These are phyloP conservation scores for Zoroaster sp. DNA, from an alignment of 53 echinoderm and acorn worm genomes.

Conservation along the genomic window DNA sequence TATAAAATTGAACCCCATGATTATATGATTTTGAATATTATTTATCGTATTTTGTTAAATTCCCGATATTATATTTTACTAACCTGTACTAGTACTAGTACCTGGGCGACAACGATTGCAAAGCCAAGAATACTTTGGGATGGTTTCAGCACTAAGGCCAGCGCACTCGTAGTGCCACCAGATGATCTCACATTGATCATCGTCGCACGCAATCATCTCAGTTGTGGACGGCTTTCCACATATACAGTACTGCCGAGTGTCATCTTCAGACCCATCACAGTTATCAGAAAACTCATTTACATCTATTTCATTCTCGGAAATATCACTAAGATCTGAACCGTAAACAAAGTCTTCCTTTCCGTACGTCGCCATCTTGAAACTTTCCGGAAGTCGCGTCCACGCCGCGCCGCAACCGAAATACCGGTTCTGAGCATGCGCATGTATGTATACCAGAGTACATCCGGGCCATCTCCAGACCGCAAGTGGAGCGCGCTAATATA, in stretches of 20 bases:
- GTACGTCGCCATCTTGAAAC: slow-evolving; percentile 20
- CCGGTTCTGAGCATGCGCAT: too few species aligned
- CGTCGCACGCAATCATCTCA: slow-evolving; percentile 13
- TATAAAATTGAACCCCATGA: too few species aligned
- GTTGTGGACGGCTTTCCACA: slow-evolving; percentile 12
- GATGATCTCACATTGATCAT: background rate
- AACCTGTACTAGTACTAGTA: too few species aligned
- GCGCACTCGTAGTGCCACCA: slow-evolving; percentile 25
- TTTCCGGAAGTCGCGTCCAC: too few species aligned
- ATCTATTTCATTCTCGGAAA: background rate
- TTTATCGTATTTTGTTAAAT: too few species aligned
- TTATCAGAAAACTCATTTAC: background rate
- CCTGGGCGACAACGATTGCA: slow-evolving; percentile 26
- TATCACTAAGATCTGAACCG: background rate
- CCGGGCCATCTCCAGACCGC: too few species aligned
- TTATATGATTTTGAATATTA: too few species aligned
- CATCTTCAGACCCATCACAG: background rate
- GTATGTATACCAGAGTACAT: too few species aligned
- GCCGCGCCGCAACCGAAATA: too few species aligned
- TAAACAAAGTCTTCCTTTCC: background rate
- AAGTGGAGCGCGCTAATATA: too few species aligned
- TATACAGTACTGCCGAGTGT: background rate
- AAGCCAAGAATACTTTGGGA: slow-evolving; percentile 1
- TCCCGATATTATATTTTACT: too few species aligned
- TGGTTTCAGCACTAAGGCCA: background rate